These are phyloP conservation scores for Oscheius sp. DNA, from an alignment of 1,140 invertebrate genomes.

Conservation along the genomic window DNA sequence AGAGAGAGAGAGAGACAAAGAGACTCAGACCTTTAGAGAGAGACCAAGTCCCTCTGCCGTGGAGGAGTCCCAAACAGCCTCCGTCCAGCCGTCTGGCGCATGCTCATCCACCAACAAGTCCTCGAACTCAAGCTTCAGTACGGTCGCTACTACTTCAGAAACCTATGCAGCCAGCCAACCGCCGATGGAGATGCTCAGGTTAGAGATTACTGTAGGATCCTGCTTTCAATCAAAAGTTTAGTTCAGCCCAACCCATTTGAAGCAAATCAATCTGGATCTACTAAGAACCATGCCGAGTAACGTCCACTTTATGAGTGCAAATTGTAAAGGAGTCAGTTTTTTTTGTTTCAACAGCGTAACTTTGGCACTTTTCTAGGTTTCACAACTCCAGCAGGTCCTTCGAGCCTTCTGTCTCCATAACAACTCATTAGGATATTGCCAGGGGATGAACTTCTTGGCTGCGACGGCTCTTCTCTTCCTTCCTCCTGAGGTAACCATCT, in stretches of 20 bases:
- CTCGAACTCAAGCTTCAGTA: conserved; percentile 61
- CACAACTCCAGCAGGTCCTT: conserved; percentile 65
- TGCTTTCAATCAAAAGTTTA: conserved; percentile 45
- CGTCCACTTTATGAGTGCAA: conserved; percentile 63
- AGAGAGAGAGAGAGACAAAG: no score
- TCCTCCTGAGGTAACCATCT: conserved; percentile 64
- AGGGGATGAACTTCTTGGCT: conserved; percentile 67
- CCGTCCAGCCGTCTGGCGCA: conserved; percentile 63
- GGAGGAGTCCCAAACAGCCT: conserved; percentile 64
- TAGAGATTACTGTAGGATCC: neutral
- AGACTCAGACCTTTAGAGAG: conserved; percentile 52
- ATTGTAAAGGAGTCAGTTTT: conserved; percentile 63
- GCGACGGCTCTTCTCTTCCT: conserved; percentile 66
- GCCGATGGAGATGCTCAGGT: conserved; percentile 23
- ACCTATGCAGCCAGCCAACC: conserved; percentile 62
- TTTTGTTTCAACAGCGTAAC: neutral
- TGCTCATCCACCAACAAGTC: conserved; percentile 63
- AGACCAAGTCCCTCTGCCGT: conserved; percentile 63
- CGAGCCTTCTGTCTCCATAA: conserved; percentile 66
- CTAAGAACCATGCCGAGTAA: conserved; percentile 66
- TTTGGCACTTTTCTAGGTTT: conserved; percentile 59
- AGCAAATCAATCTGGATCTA: conserved; percentile 66
- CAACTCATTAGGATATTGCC: conserved; percentile 65
- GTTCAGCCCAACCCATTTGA: conserved; percentile 63
- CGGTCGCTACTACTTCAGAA: conserved; percentile 65